Evolutionary conservation across 2,797 vertebrate genomes (phyloP).

Genomic region (Phataginus tetradactyla): DNA sequence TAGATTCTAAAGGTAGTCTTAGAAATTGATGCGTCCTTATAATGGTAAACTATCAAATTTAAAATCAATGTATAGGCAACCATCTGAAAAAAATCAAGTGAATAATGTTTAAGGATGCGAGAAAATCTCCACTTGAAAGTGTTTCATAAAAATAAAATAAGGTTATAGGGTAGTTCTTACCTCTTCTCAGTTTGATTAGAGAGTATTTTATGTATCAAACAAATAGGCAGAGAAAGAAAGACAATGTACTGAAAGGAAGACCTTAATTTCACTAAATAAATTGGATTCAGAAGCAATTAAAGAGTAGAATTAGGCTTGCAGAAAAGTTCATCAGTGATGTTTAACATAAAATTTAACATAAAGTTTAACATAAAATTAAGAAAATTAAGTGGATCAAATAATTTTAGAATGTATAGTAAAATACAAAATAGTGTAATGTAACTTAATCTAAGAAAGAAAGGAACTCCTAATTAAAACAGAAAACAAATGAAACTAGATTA

Average conservation of each 20-base stretch:
- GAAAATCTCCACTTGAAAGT: not conserved
- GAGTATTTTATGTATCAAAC: not conserved
- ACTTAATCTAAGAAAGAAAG: not conserved
- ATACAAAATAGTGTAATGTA: not conserved
- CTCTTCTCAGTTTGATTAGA: not conserved
- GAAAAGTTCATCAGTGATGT: not conserved
- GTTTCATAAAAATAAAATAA: not conserved
- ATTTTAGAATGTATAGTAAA: slow-evolving; percentile 11
- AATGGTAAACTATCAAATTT: not conserved
- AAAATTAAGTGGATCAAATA: not conserved
- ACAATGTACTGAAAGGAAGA: not conserved
- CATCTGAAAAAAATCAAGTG: not conserved
- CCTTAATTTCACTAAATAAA: not conserved
- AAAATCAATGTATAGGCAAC: not conserved
- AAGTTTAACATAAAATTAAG: slow-evolving; percentile 22
- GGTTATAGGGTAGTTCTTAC: not conserved
- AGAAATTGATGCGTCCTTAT: not conserved
- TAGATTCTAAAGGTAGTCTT: not conserved
- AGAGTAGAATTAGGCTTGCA: not conserved
- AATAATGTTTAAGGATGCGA: not conserved
- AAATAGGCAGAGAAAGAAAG: not conserved
- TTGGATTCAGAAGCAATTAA: not conserved
- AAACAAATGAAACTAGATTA: not conserved
- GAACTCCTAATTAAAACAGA: not conserved
- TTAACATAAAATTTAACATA: not conserved